Evolutionary conservation across 2,113 vertebrate genomes (phyloP), one percentile per base, ranked within the genome.

Genomic region (Ictalurus punctatus): DNA sequence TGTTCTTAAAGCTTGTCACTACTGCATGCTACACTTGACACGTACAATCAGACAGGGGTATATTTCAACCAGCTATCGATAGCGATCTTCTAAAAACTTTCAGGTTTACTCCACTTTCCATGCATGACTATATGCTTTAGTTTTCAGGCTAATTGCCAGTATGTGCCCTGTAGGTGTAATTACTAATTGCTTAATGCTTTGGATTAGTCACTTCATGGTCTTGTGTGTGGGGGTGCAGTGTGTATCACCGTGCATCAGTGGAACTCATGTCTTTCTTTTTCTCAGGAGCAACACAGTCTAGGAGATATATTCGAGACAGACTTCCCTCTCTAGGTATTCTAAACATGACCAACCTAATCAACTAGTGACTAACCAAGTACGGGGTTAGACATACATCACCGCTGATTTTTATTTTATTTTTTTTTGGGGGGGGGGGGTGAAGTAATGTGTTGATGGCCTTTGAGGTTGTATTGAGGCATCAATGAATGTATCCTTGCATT

Each of bases 281-380:
- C 87, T 73, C 85, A 94, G 94, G 92, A 89, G 30, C 85, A 34
- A 84, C 93, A 61, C 79, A 90, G 65, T 65, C 92, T 86, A 92
- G 90, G 92, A 92, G 84, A 85, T 89, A 91, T 83, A 89, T 93
- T 90, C 93, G 94, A 90, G 94, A 95, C 90, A 91, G 94, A 63
- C 86, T 94, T 63, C 94, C 94, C 88, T 94, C 94, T 83, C 81
- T 95, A 81, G 93, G 94, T 95, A 95, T 79, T 84, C 58, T 84
- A 67, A 65, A 87, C 84, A 76, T 89, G 82, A 90, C 74, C 87
- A 90, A 87, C 85, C 88, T 80, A 87, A 92, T 88, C 88, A 88
- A 85, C 44, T 88, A 89, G 58, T 76, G 25, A 86, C 73, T 87
- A 87, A 89, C 69, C 56, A 65, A 61, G 40, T 65, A 34, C 37